Evolutionary conservation across 2,888 invertebrate genomes (phyloP), one percentile per base, ranked within the genome.

Genomic region (Pristionchus maxplancki): DNA sequence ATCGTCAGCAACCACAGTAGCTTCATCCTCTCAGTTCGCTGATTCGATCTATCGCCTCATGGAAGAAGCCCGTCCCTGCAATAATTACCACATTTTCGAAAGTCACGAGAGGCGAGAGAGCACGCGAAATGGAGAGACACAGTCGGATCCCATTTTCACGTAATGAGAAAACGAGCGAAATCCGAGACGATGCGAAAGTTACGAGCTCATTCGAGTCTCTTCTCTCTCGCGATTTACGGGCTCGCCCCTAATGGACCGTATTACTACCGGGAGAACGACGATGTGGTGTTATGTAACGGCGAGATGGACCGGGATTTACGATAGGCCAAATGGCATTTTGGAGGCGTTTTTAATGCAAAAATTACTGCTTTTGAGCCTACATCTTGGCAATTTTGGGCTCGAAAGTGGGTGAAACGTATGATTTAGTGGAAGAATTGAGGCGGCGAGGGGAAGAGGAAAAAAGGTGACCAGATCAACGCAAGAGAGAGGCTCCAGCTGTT

Each of bases 391-490:
- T 50, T 50, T 50, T 50, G 50, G 17, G 50, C 15, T 50, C 20
- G 50, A 50, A 50, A 50, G 58, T 34, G 37, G 71, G 37, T 48
- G 78, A 40, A 71, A 44, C 40, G 78, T n/a, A 48, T 81, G 81
- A 81, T 81, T 48, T 44, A 81, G 28, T 34, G 71, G 44, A 0
- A 28, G 50, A 17, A 28, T 40, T 31, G 81, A 48, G 50, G n/a
- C 24, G 37, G 11, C 13, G 82, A 53, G 53, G 31, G 82, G 20
- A 8, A 53, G 82, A 83, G 53, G 44, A 34, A 78, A 78, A 78
- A 78, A 78, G n/a, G 78, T 44, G 78, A 78, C 78, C 78, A 44
- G 48, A 78, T 78, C 78, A 78, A 44, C 48, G 78, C 48, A 78
- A 78, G 78, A 37, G 58, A 64, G 64, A 31, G 64, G 31, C 71